A percentile compares a stretch with the other conserved stretches of the same genome.
These are phyloP conservation scores for Coreius guichenoti DNA, from an alignment of 2,797 vertebrate species.

Conservation along the genomic window DNA sequence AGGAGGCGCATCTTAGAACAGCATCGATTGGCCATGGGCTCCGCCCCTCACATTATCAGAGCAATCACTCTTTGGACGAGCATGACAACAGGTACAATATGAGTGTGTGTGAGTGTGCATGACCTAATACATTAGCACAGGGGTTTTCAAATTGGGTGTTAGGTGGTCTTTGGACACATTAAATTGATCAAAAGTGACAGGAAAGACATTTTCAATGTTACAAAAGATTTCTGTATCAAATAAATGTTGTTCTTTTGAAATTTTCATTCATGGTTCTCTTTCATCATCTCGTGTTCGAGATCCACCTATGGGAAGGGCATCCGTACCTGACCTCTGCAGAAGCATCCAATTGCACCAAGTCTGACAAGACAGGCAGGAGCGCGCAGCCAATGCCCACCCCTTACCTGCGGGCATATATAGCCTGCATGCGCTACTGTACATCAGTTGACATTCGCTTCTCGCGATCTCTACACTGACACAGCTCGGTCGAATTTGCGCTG, in stretches of 20 bases:
- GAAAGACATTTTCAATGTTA: not conserved
- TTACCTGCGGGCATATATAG: too few species aligned
- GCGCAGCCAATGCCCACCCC: too few species aligned
- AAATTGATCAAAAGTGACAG: not conserved
- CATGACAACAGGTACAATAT: slow-evolving; percentile 73
- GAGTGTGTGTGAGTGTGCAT: not conserved
- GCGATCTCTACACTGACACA: too few species aligned
- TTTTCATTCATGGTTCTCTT: too few species aligned
- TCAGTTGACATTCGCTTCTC: too few species aligned
- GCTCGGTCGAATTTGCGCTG: too few species aligned
- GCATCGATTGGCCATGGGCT: slow-evolving; percentile 59
- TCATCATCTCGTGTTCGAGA: too few species aligned
- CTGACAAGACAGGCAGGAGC: too few species aligned
- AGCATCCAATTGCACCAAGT: too few species aligned
- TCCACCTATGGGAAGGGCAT: too few species aligned
- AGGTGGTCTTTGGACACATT: not conserved
- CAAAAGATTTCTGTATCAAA: not conserved
- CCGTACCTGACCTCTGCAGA: too few species aligned
- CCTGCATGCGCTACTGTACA: too few species aligned
- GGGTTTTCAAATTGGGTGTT: not conserved
- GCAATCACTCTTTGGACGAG: slow-evolving; percentile 73
- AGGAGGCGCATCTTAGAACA: slow-evolving; percentile 70
- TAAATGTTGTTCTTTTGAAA: not conserved
- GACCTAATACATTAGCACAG: not conserved
- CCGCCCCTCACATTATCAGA: slow-evolving; percentile 65